Evolutionary conservation across 2,888 invertebrate species (phyloP).

Genomic region (Lagria hirta): DNA sequence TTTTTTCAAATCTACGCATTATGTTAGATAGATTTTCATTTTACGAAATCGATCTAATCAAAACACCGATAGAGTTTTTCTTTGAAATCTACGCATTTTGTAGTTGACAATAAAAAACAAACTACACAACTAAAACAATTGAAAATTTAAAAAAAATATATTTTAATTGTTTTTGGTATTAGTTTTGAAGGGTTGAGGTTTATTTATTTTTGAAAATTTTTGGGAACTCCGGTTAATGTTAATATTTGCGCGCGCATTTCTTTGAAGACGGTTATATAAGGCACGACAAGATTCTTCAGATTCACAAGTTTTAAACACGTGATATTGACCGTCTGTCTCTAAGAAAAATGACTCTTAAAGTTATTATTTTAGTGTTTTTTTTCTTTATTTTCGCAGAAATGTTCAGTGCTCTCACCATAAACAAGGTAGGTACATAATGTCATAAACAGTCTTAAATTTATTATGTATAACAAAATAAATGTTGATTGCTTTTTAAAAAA

Average conservation of each 20-base stretch:
- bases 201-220: slow-evolving; percentile 3
- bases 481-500: too few relatives aligned
- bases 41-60: not conserved
- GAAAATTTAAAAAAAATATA: not conserved
- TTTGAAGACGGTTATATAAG: slow-evolving; percentile 23
- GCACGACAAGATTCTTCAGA: slow-evolving; percentile 21
- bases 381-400: slow-evolving; percentile 11
- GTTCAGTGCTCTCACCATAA: slow-evolving; percentile 11
- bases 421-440: too few relatives aligned
- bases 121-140: too few relatives aligned
- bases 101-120: too few relatives aligned
- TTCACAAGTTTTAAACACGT: slow-evolving; percentile 22
- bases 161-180: too few relatives aligned
- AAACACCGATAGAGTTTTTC: slow-evolving; percentile 5
- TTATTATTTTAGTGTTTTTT: slow-evolving; percentile 9
- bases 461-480: too few relatives aligned
- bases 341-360: slow-evolving; percentile 13
- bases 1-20: too few relatives aligned
- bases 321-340: slow-evolving; percentile 3
- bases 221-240: slow-evolving; percentile 16
- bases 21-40: too few relatives aligned
- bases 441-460: too few relatives aligned
- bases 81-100: too few relatives aligned
- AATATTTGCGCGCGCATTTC: slow-evolving; percentile 21
- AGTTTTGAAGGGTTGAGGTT: too few relatives aligned